Percentiles rank a stretch among this genome's conserved stretches.
Evolutionary conservation across 92 coral and sea anemone genomes (phyloP).

Genomic region (Parazoanthus darwini): DNA sequence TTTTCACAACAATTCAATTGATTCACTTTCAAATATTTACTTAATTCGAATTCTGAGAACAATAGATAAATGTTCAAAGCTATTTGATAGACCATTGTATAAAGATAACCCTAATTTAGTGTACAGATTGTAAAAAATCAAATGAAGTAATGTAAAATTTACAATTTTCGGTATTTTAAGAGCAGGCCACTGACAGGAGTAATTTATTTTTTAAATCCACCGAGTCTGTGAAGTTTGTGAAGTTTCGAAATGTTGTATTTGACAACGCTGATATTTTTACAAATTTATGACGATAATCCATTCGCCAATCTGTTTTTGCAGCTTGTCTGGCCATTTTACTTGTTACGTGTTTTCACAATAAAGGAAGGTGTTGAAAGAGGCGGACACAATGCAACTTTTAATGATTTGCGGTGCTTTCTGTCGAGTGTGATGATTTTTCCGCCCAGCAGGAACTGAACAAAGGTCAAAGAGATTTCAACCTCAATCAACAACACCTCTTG

Average conservation of each 20-base stretch:
- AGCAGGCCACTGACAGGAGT: slow-evolving; percentile 1
- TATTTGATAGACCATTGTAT: slow-evolving; percentile 11
- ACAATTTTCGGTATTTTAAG: neutral
- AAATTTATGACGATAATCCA: slow-evolving; percentile 27
- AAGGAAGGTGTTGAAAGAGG: slow-evolving; percentile 26
- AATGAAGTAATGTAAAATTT: slow-evolving; percentile 6
- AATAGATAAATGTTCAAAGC: slow-evolving; percentile 2
- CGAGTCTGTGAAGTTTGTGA: slow-evolving; percentile 9
- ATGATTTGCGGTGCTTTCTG: slow-evolving; percentile 11
- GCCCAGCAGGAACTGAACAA: slow-evolving; percentile 40
- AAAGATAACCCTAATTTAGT: slow-evolving; percentile 17
- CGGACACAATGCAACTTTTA: neutral
- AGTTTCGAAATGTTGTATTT: slow-evolving; percentile 35
- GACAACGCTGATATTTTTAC: slow-evolving; percentile 26
- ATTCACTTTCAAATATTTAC: slow-evolving; percentile 40
- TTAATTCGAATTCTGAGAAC: slow-evolving; percentile 28
- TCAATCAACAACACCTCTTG: neutral
- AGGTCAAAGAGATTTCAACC: slow-evolving; percentile 37
- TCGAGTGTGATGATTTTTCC: slow-evolving; percentile 28
- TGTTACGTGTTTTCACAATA: slow-evolving; percentile 20
- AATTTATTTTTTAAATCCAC: slow-evolving; percentile 17
- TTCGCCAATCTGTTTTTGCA: slow-evolving; percentile 44
- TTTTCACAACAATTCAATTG: slow-evolving; percentile 35
- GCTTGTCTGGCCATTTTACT: slow-evolving; percentile 34
- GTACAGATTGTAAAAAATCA: slow-evolving; percentile 28